Conservation (phyloP, 1,140 invertebrate species). For the Temnothorax curvispinosus region DNA sequence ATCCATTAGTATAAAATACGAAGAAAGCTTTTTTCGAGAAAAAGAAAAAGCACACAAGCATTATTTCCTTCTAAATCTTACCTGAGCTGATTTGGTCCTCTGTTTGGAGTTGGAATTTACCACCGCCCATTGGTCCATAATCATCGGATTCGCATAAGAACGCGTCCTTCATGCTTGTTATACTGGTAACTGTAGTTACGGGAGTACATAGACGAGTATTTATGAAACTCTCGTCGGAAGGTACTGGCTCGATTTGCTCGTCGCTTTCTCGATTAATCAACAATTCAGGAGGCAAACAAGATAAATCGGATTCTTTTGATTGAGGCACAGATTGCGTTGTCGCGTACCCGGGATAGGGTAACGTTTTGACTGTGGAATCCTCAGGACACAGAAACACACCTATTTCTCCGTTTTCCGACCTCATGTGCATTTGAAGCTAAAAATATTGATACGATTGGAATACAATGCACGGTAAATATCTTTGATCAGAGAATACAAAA, state of each 20-base stretch:
- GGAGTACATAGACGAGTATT: conserved; percentile 75
- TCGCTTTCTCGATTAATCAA: conserved; percentile 76
- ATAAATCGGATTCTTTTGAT: conserved; percentile 72
- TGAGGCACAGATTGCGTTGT: conserved; percentile 79
- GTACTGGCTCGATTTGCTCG: conserved; percentile 75
- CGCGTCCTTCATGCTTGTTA: conserved; percentile 87
- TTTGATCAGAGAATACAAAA: neutral
- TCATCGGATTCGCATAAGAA: conserved; percentile 89
- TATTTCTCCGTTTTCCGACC: conserved; percentile 95
- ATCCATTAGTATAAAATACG: neutral
- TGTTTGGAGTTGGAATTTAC: conserved; percentile 89
- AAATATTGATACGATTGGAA: conserved; percentile 60
- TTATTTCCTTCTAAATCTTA: conserved; percentile 72
- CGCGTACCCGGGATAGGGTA: conserved; percentile 78
- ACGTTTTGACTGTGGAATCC: conserved; percentile 84
- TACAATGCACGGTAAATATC: neutral
- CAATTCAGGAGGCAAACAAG: conserved; percentile 76
- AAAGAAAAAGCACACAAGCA: conserved; percentile 1
- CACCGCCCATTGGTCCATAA: conserved; percentile 88
- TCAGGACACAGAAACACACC: conserved; percentile 97
- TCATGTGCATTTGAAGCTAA: conserved; percentile 93
- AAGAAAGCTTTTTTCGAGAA: conserved; percentile 10
- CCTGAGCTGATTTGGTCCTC: conserved; percentile 90
- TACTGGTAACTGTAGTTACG: conserved; percentile 67
- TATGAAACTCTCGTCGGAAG: conserved; percentile 71